Evolutionary conservation across 2,888 invertebrate genomes (phyloP).

Genomic region (Tetragonula carbonaria): DNA sequence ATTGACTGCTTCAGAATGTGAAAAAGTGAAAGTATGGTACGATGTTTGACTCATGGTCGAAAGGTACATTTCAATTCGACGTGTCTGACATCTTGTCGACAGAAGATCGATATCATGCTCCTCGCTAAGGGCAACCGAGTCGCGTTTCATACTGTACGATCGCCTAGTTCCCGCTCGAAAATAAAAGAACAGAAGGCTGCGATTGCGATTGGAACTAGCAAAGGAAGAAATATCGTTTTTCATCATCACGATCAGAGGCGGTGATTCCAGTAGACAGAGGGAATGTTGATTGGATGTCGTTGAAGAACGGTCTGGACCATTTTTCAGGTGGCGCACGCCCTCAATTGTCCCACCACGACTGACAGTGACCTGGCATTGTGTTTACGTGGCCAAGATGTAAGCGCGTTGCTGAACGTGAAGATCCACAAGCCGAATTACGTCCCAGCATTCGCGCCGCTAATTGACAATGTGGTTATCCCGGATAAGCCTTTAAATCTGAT

Average conservation of each 20-base stretch:
- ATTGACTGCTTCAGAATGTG: too few species aligned
- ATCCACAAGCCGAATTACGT: conserved; percentile 88
- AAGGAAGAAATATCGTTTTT: conserved; percentile 58
- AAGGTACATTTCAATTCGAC: conserved; percentile 12
- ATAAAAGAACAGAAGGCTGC: not conserved
- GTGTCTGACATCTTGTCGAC: conserved; percentile 15
- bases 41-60: not conserved
- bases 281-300: conserved; percentile 45
- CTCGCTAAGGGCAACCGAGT: not conserved
- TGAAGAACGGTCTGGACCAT: conserved; percentile 56
- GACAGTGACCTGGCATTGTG: conserved; percentile 86
- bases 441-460: conserved; percentile 94
- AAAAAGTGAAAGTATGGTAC: conserved; percentile 8
- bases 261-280: conserved; percentile 31
- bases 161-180: not conserved
- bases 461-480: conserved; percentile 94
- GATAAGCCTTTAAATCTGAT: conserved; percentile 92
- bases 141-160: not conserved
- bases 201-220: conserved; percentile 43
- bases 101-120: conserved; percentile 4
- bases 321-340: conserved; percentile 87
- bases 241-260: conserved; percentile 40
- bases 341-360: conserved; percentile 90
- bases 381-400: conserved; percentile 83
- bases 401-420: conserved; percentile 78